phyloP scores from a whole-genome alignment of 1,140 invertebrate species.

The Lordiphosa stackelbergi region DNA sequence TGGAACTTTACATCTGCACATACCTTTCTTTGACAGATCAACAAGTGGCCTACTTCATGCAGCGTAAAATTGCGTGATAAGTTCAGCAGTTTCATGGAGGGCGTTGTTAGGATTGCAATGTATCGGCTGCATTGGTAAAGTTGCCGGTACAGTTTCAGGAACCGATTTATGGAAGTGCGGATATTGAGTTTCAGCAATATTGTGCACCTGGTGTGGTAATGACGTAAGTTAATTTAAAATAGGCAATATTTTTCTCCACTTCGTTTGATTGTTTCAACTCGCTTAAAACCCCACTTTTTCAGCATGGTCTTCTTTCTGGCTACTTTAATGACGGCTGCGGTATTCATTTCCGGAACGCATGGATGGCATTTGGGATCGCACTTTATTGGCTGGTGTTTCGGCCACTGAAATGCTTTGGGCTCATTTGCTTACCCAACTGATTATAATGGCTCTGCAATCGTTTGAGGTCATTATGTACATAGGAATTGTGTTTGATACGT shows the following conservation, averaged over 20 bases:
- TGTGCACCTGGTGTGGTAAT: conserved; percentile 88
- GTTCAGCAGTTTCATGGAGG: conserved; percentile 80
- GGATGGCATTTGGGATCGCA: conserved; percentile 80
- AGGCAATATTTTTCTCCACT: background rate
- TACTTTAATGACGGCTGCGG: conserved; percentile 85
- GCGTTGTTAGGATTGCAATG: conserved; percentile 81
- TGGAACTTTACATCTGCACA: no score
- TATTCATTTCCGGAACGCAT: conserved; percentile 89
- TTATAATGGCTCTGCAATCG: conserved; percentile 85
- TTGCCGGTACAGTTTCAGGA: conserved; percentile 83
- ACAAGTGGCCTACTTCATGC: conserved; percentile 83
- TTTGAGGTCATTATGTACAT: conserved; percentile 80
- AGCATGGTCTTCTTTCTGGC: conserved; percentile 89
- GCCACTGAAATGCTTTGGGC: conserved; percentile 84
- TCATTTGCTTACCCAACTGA: conserved; percentile 86
- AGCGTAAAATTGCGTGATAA: conserved; percentile 81
- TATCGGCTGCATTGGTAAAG: conserved; percentile 79
- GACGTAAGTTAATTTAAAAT: conserved; percentile 79
- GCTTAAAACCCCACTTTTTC: conserved; percentile 29
- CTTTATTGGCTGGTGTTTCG: conserved; percentile 84
- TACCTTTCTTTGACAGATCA: conserved; percentile 77
- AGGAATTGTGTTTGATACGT: conserved; percentile 81
- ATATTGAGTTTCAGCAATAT: conserved; percentile 84
- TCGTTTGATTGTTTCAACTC: background rate
- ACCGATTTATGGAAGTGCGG: conserved; percentile 83